Conservation (phyloP, 1,140 invertebrate species). For the Heliconius congener region DNA sequence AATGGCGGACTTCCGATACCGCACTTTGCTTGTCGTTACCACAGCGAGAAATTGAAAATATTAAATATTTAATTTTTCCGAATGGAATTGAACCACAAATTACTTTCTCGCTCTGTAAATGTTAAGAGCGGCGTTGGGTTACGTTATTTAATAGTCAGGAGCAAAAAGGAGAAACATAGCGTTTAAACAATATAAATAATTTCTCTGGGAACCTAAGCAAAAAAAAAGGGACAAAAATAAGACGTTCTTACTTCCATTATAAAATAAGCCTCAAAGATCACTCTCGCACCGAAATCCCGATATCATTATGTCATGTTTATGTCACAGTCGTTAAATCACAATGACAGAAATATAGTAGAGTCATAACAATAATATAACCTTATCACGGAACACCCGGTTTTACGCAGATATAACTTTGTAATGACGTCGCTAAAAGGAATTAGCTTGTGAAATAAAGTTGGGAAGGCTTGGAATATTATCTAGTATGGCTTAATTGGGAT, state of each 20-base stretch:
- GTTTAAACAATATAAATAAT: not conserved
- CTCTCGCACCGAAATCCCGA: not conserved
- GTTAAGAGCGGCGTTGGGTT: not conserved
- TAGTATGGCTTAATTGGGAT: conserved; percentile 5
- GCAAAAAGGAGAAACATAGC: not conserved
- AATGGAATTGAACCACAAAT: no score
- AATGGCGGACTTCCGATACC: no score
- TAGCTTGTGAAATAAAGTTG: conserved; percentile 12
- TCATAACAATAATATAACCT: conserved; percentile 30
- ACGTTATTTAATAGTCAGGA: not conserved
- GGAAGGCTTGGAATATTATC: conserved; percentile 2
- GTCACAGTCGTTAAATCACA: conserved; percentile 31
- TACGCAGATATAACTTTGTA: conserved; percentile 16
- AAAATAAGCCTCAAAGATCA: not conserved
- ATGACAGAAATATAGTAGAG: conserved; percentile 30
- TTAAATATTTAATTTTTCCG: no score
- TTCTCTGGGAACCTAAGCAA: no score
- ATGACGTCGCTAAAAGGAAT: conserved; percentile 15
- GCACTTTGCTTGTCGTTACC: no score
- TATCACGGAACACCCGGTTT: conserved; percentile 28
- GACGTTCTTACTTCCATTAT: not conserved
- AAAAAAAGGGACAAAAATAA: not conserved
- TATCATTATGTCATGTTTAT: conserved; percentile 7
- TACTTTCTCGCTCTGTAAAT: not conserved
- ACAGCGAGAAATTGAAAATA: no score